Percentiles rank a stretch among this genome's conserved stretches.
Evolutionary conservation across 2,113 vertebrate species (phyloP).

Genomic region (Nettapus auritus): DNA sequence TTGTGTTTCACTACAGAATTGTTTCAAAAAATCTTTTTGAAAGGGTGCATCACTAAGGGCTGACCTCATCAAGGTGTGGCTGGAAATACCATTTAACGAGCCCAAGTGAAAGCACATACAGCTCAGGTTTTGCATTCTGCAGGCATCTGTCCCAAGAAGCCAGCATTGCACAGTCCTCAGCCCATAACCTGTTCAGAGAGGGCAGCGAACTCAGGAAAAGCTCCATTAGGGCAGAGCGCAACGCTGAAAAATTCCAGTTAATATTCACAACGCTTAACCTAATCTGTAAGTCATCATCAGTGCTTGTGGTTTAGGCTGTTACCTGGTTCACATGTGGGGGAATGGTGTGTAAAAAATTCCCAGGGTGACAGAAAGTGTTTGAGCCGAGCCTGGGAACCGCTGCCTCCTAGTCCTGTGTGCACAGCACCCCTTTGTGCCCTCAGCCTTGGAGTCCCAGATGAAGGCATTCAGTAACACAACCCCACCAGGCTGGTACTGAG

Average conservation of each 20-base stretch:
- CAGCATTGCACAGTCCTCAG: accelerated
- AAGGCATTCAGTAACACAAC: background rate
- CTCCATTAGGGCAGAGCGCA: background rate
- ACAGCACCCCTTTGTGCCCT: accelerated
- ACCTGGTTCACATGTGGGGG: background rate
- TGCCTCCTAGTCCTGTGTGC: background rate
- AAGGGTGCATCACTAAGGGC: background rate
- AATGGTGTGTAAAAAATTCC: accelerated
- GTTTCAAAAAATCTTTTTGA: background rate
- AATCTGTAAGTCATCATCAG: background rate
- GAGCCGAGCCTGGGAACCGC: background rate
- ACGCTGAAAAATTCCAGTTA: background rate
- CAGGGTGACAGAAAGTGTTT: background rate
- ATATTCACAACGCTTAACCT: background rate
- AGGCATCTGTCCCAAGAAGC: background rate
- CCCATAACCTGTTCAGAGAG: background rate
- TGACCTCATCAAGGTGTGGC: constrained; percentile 50
- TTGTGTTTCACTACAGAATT: background rate
- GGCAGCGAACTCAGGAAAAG: background rate
- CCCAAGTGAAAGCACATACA: background rate
- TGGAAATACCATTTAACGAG: background rate
- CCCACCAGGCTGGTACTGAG: background rate
- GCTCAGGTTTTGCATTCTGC: background rate
- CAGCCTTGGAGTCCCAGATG: background rate
- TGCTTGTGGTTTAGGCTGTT: background rate